Evolutionary conservation across 2,888 invertebrate genomes (phyloP).

Genomic region (Troides helena): DNA sequence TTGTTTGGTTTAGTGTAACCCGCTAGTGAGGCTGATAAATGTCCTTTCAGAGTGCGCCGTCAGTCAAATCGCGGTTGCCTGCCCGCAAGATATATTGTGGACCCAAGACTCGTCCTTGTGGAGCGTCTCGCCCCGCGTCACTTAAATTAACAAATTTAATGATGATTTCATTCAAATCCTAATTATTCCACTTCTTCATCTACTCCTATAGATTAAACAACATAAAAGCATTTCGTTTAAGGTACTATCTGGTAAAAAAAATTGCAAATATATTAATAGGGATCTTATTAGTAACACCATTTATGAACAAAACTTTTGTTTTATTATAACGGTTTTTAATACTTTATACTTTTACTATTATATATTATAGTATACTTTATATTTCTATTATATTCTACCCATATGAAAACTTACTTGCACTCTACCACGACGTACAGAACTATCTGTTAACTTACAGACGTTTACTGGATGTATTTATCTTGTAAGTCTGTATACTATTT

Average conservation of each 20-base stretch:
- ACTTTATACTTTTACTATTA: no score
- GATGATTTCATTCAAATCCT: conserved; percentile 27
- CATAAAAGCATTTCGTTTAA: neutral
- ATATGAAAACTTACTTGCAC: no score
- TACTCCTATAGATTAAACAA: neutral
- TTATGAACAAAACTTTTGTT: neutral
- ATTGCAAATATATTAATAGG: neutral
- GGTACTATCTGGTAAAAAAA: neutral
- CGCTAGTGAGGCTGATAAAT: conserved; percentile 79
- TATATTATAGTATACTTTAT: no score
- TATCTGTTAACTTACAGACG: no score
- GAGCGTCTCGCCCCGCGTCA: conserved; percentile 59
- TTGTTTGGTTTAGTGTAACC: conserved; percentile 79
- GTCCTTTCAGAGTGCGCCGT: conserved; percentile 78
- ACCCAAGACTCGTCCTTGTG: conserved; percentile 70
- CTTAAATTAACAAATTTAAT: conserved; percentile 68
- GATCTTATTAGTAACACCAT: neutral
- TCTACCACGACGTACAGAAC: no score
- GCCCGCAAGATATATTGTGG: conserved; percentile 79
- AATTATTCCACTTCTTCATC: conserved; percentile 26
- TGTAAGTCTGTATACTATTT: no score
- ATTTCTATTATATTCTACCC: no score
- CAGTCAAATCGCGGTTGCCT: conserved; percentile 80
- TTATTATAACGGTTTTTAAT: no score
- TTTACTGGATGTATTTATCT: no score